These are phyloP conservation scores for Ypsolopha scabrella DNA, from an alignment of 2,888 invertebrate genomes.

Conservation along the genomic window DNA sequence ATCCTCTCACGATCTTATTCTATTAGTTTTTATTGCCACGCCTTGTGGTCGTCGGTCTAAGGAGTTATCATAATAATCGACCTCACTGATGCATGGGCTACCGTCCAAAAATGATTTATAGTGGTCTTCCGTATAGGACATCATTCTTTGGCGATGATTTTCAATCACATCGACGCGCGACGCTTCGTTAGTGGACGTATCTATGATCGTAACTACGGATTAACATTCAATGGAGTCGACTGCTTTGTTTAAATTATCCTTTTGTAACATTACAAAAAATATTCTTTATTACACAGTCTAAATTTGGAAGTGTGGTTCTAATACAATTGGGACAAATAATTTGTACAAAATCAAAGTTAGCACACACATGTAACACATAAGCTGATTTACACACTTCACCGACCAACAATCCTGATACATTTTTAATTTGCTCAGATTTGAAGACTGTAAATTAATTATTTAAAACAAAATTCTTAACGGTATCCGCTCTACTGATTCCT, in stretches of 20 bases:
- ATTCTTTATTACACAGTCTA: too few relatives aligned
- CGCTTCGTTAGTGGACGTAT: constrained; percentile 62
- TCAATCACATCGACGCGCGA: constrained; percentile 68
- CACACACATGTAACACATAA: too few relatives aligned
- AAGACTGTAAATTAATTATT: too few relatives aligned
- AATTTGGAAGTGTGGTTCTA: too few relatives aligned
- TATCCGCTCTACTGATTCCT: constrained; percentile 2
- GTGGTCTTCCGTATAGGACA: constrained; percentile 65
- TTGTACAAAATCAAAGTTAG: too few relatives aligned
- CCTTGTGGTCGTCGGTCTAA: constrained; percentile 1
- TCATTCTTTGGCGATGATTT: constrained; percentile 64
- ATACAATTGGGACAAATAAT: too few relatives aligned
- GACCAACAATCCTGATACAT: too few relatives aligned
- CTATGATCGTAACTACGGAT: constrained; percentile 31
- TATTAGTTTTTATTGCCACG: constrained; percentile 1
- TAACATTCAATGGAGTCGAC: constrained; percentile 3
- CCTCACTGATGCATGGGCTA: constrained; percentile 64
- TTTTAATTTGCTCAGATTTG: too few relatives aligned
- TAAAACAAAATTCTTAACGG: neutral
- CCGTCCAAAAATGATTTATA: constrained; percentile 63
- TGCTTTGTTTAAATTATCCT: neutral
- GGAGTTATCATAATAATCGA: constrained; percentile 62
- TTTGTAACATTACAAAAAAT: neutral
- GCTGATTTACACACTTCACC: too few relatives aligned
- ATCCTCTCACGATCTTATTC: constrained; percentile 3